Conservation (phyloP, 1,140 invertebrate species). For the Parasteatoda tepidariorum region DNA sequence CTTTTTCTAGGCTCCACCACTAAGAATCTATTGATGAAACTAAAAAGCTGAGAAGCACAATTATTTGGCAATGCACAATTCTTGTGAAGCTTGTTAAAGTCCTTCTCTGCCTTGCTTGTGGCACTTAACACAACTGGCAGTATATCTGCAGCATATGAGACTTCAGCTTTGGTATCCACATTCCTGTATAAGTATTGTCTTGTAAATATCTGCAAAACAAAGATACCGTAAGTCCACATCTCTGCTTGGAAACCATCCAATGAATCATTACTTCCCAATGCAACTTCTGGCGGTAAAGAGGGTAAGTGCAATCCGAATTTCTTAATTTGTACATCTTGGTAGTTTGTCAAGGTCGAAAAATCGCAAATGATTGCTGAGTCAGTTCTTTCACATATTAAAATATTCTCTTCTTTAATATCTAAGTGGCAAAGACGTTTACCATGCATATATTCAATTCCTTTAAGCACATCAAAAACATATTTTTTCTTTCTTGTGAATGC, state of each 20-base stretch:
- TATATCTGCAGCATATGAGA: background rate
- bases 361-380: constrained; percentile 19
- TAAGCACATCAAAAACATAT: constrained; percentile 8
- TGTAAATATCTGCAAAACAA: constrained; percentile 5
- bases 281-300: constrained; percentile 23
- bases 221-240: constrained; percentile 37
- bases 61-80: background rate
- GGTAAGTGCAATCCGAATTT: constrained; percentile 1
- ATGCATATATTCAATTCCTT: constrained; percentile 44
- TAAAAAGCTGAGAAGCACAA: background rate
- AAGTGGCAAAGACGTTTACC: constrained; percentile 12
- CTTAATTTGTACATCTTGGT: background rate
- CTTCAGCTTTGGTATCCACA: background rate
- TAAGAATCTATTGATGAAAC: background rate
- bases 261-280: background rate
- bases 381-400: constrained; percentile 19
- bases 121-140: constrained; percentile 2
- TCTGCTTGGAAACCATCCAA: constrained; percentile 5
- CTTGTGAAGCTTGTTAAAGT: background rate
- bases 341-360: background rate
- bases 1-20: background rate
- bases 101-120: background rate
- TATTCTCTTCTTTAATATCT: constrained; percentile 42
- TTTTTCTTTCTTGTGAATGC: background rate
- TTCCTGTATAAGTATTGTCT: background rate